These are phyloP conservation scores for Rotaria sp. DNA, from an alignment of 2,888 invertebrate genomes.

Conservation along the genomic window DNA sequence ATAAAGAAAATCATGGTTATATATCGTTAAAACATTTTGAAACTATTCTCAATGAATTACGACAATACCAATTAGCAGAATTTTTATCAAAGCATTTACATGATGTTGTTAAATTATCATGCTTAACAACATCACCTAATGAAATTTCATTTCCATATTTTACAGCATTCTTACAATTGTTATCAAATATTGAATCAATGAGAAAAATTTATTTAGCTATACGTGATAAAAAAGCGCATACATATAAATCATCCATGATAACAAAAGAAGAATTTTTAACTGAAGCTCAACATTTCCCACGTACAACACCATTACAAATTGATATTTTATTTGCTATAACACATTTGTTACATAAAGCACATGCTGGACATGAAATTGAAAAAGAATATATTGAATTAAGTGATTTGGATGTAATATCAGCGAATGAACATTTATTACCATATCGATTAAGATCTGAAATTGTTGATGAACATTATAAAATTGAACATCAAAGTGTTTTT, in stretches of 20 bases:
- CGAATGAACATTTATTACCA: constrained; percentile 80
- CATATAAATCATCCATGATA: background rate
- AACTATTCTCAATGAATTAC: constrained; percentile 86
- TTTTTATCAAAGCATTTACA: constrained; percentile 80
- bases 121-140: background rate
- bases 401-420: constrained; percentile 1
- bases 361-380: background rate
- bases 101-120: constrained; percentile 25
- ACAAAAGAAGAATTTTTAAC: constrained; percentile 79
- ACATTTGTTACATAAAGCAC: background rate
- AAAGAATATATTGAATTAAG: background rate
- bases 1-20: constrained; percentile 79
- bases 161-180: constrained; percentile 89
- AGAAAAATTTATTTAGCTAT: constrained; percentile 75
- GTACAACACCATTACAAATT: constrained; percentile 89
- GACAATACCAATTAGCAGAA: constrained; percentile 83
- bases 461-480: constrained; percentile 32
- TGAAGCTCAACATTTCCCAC: constrained; percentile 88
- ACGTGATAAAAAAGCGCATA: background rate
- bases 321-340: constrained; percentile 84
- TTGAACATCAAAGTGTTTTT: constrained; percentile 33
- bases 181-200: constrained; percentile 95
- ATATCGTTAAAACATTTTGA: constrained; percentile 87
- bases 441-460: constrained; percentile 73
- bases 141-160: constrained; percentile 94